These are phyloP conservation scores for Tethea ocularis DNA, from an alignment of 2,888 invertebrate species.

Conservation along the genomic window DNA sequence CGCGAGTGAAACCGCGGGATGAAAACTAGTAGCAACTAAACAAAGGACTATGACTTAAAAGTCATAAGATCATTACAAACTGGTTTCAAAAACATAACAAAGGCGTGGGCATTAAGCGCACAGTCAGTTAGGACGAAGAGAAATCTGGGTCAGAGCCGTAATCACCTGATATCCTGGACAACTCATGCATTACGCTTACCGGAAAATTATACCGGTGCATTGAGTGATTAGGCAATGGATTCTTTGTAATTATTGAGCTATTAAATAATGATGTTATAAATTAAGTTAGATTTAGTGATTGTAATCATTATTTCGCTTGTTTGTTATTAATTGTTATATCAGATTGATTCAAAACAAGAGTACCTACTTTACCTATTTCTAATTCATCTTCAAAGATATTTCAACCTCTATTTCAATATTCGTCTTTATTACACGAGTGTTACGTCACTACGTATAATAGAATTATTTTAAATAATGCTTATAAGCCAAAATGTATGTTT, in stretches of 20 bases:
- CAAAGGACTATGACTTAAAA: too few relatives aligned
- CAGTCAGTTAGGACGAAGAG: conserved; percentile 23
- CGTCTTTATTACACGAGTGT: too few relatives aligned
- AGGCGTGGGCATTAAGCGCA: conserved; percentile 9
- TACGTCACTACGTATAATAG: too few relatives aligned
- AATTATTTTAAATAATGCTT: too few relatives aligned
- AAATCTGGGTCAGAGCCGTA: conserved; percentile 37
- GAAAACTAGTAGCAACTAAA: too few relatives aligned
- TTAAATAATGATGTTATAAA: neutral
- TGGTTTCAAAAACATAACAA: neutral
- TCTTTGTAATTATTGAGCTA: conserved; percentile 2
- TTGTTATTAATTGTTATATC: too few relatives aligned
- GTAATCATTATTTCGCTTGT: too few relatives aligned
- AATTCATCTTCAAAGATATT: neutral
- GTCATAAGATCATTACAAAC: neutral
- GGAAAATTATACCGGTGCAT: conserved; percentile 16
- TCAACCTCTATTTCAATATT: too few relatives aligned
- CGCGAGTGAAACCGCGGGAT: too few relatives aligned
- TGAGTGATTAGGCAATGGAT: conserved; percentile 4
- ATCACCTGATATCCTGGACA: conserved; percentile 26
- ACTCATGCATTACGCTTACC: conserved; percentile 16
- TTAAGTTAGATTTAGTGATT: neutral
- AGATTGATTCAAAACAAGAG: neutral
- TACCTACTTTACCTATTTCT: neutral
- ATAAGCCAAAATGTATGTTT: too few relatives aligned